These are phyloP conservation scores for Brachionichthys hirsutus DNA, from an alignment of 2,113 vertebrate genomes.

Conservation along the genomic window DNA sequence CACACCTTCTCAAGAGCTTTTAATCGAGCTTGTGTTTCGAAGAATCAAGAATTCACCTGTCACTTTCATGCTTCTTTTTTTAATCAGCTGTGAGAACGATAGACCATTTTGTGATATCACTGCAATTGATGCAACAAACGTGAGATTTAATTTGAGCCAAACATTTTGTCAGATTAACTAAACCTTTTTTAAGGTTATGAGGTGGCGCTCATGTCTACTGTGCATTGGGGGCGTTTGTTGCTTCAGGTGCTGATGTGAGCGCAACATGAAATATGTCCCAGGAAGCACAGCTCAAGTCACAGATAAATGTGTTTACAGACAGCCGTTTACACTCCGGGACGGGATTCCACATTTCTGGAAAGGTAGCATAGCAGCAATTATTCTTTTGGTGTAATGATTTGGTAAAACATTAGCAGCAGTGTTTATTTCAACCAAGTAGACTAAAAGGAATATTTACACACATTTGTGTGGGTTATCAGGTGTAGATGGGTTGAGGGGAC, in stretches of 20 bases:
- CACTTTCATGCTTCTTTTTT: too few relatives aligned
- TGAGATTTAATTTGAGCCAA: too few relatives aligned
- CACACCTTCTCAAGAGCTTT: too few relatives aligned
- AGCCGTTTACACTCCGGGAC: neutral
- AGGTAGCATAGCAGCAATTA: neutral
- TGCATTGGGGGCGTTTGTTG: neutral
- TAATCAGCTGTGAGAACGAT: too few relatives aligned
- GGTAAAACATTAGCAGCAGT: neutral
- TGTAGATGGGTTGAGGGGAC: neutral
- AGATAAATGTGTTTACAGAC: slow-evolving; percentile 3
- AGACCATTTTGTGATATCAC: too few relatives aligned
- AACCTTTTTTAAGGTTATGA: neutral
- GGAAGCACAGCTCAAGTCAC: slow-evolving; percentile 12
- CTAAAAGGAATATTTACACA: neutral
- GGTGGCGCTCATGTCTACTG: neutral
- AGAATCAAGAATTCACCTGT: neutral
- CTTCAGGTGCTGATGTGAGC: slow-evolving; percentile 1
- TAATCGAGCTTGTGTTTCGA: slow-evolving; percentile 5
- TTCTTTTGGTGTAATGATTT: neutral
- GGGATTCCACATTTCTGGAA: neutral
- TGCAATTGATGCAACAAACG: too few relatives aligned
- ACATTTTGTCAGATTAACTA: neutral
- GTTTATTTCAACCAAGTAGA: too few relatives aligned
- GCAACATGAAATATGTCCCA: neutral
- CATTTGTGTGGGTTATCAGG: neutral